Conservation (phyloP, 2,888 invertebrate genomes). For the Danaus chrysippus region DNA sequence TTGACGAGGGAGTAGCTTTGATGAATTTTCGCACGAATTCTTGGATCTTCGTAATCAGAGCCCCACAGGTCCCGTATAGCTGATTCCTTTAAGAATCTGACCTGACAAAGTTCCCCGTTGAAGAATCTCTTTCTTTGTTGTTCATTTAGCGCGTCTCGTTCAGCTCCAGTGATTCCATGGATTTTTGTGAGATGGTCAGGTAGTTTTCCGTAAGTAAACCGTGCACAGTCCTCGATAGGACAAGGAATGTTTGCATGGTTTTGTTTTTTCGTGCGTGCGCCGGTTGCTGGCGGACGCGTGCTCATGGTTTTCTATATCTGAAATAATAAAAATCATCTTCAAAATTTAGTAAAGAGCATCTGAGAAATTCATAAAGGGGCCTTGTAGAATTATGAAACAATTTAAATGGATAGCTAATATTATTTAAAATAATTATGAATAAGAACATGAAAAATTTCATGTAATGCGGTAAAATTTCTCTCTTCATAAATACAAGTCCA, state of each 20-base stretch:
- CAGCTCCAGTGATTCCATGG: slow-evolving; percentile 71
- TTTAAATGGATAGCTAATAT: no score
- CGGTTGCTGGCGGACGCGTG: slow-evolving; percentile 50
- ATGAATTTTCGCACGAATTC: slow-evolving; percentile 71
- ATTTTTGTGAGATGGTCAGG: slow-evolving; percentile 75
- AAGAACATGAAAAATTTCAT: neutral
- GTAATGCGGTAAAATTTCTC: neutral
- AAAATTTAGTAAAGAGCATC: neutral
- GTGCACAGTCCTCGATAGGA: slow-evolving; percentile 74
- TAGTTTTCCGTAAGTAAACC: slow-evolving; percentile 75
- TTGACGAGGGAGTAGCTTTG: slow-evolving; percentile 74
- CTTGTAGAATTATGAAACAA: no score
- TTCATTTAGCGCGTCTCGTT: slow-evolving; percentile 71
- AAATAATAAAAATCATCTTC: slow-evolving; percentile 34
- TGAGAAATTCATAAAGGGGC: no score
- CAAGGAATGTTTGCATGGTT: slow-evolving; percentile 77
- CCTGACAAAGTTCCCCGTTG: slow-evolving; percentile 77
- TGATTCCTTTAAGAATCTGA: slow-evolving; percentile 71
- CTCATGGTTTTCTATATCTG: slow-evolving; percentile 45
- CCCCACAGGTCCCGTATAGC: slow-evolving; percentile 77
- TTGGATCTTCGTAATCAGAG: slow-evolving; percentile 69
- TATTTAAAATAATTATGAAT: neutral
- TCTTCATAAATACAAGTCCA: slow-evolving; percentile 42
- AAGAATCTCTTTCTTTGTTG: slow-evolving; percentile 75
- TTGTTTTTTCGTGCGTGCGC: slow-evolving; percentile 70